These are phyloP conservation scores for Aurelia sp. DNA, from an alignment of 30 jellyfish, hydroid and myxozoan species.

Conservation along the genomic window DNA sequence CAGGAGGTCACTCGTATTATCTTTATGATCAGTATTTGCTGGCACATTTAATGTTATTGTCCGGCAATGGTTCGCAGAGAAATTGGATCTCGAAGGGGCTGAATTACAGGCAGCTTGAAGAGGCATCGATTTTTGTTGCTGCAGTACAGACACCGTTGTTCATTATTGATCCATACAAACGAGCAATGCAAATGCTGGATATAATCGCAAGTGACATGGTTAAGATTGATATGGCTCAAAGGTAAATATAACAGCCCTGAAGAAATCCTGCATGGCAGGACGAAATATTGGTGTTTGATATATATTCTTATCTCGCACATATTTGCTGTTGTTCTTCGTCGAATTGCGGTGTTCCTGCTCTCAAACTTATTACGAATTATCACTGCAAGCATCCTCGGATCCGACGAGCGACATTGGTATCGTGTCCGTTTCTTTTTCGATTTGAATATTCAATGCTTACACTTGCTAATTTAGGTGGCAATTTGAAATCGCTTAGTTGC, in stretches of 20 bases:
- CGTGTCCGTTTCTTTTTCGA: too few relatives aligned
- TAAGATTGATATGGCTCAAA: slow-evolving; percentile 42
- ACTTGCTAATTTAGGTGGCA: neutral
- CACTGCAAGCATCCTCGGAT: too few relatives aligned
- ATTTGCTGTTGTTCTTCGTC: too few relatives aligned
- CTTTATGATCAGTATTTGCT: slow-evolving; percentile 26
- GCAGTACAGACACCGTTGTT: slow-evolving; percentile 59
- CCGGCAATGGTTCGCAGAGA: slow-evolving; percentile 47
- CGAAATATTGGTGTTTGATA: too few relatives aligned
- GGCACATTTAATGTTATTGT: slow-evolving; percentile 43
- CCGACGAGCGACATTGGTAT: too few relatives aligned
- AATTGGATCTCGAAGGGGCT: slow-evolving; percentile 60
- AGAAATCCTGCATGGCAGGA: too few relatives aligned
- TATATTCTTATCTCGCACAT: too few relatives aligned
- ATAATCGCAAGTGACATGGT: slow-evolving; percentile 37
- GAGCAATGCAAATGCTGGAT: slow-evolving; percentile 26
- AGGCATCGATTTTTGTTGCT: slow-evolving; percentile 42
- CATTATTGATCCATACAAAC: slow-evolving; percentile 68
- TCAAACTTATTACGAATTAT: too few relatives aligned
- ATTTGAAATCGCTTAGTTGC: too few relatives aligned
- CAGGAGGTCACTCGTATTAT: slow-evolving; percentile 6
- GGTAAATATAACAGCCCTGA: too few relatives aligned
- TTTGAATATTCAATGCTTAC: neutral
- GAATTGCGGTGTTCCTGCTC: too few relatives aligned
- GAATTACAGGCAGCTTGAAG: slow-evolving; percentile 61